A percentile compares a stretch with the other conserved stretches of the same genome.
These are phyloP conservation scores for Achroia grisella DNA, from an alignment of 1,140 invertebrate species.

Conservation along the genomic window DNA sequence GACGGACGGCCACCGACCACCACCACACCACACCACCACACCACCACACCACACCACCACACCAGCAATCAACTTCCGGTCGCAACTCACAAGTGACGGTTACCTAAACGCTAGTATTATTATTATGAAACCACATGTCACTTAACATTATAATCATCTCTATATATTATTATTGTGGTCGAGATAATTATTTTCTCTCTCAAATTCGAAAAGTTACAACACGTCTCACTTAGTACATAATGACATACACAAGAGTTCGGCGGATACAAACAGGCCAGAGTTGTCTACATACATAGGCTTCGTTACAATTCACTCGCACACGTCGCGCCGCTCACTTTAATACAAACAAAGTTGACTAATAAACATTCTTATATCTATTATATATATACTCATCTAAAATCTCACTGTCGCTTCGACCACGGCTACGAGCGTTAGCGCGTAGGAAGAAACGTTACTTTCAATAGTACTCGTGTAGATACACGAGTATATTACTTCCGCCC, in stretches of 20 bases:
- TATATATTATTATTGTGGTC: slow-evolving; percentile 11
- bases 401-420: slow-evolving; percentile 19
- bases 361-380: slow-evolving; percentile 12
- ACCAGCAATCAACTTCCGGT: no score
- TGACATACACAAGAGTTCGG: no score
- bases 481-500: no score
- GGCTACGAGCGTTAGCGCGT: no score
- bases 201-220: slow-evolving; percentile 6
- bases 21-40: no score
- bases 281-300: not conserved
- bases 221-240: no score
- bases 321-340: not conserved
- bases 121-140: not conserved
- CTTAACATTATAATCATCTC: slow-evolving; percentile 6
- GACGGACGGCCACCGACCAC: no score
- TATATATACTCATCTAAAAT: slow-evolving; percentile 39
- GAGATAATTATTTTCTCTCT: slow-evolving; percentile 15
- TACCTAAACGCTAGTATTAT: no score
- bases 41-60: no score
- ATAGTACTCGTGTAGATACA: no score
- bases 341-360: not conserved
- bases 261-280: not conserved
- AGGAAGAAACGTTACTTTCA: no score
- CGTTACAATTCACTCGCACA: not conserved
- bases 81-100: no score